Conservation (phyloP, 2,888 invertebrate genomes). For the Steromphala cineraria region DNA sequence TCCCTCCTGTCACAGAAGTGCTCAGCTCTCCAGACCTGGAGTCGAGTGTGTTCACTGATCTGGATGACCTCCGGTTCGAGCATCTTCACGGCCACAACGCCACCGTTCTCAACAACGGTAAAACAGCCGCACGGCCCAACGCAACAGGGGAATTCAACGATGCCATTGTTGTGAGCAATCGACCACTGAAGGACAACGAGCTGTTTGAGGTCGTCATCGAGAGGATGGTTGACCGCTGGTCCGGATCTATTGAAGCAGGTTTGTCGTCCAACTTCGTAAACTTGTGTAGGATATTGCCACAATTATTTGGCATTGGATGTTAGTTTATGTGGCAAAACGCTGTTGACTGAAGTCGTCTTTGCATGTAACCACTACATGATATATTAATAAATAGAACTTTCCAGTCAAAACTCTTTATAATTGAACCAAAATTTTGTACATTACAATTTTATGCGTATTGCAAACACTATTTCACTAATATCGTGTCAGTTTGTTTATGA, state of each 20-base stretch:
- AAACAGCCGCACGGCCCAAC: conserved; percentile 90
- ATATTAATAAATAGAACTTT: too few relatives aligned
- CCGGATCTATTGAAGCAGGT: conserved; percentile 93
- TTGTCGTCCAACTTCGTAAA: conserved; percentile 33
- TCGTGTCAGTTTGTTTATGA: too few relatives aligned
- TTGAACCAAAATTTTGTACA: too few relatives aligned
- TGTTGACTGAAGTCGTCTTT: too few relatives aligned
- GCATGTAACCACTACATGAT: too few relatives aligned
- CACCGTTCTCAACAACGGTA: conserved; percentile 86
- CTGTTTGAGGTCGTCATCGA: conserved; percentile 80
- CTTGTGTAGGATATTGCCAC: not conserved
- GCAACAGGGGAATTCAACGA: conserved; percentile 95
- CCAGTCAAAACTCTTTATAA: too few relatives aligned
- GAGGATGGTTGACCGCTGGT: conserved; percentile 94
- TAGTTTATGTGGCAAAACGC: too few relatives aligned
- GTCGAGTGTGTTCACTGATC: conserved; percentile 53
- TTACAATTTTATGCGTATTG: too few relatives aligned
- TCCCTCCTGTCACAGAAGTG: conserved; percentile 44
- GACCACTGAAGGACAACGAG: conserved; percentile 90
- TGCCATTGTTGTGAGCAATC: conserved; percentile 92
- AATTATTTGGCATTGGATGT: too few relatives aligned
- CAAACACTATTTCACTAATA: too few relatives aligned
- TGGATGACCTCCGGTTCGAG: conserved; percentile 86
- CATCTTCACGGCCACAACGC: conserved; percentile 92
- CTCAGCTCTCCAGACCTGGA: conserved; percentile 65